A percentile compares a stretch with the other conserved stretches of the same genome.
Evolutionary conservation across 2,113 vertebrate species (phyloP).

Genomic region (Ploceus nigricollis): DNA sequence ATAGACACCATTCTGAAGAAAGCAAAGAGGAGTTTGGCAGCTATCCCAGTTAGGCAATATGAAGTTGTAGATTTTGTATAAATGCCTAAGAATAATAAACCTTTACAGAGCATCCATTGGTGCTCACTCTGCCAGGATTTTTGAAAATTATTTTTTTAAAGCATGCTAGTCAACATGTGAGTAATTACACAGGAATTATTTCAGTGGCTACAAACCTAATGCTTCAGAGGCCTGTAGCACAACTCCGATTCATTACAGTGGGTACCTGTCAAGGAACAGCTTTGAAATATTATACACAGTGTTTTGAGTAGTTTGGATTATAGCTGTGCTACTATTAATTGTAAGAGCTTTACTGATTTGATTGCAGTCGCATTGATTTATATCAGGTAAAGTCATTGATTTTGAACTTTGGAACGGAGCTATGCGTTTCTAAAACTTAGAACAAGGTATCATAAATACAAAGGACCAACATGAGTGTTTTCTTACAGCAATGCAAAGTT

Average conservation of each 20-base stretch:
- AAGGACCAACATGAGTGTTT: background rate
- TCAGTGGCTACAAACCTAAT: background rate
- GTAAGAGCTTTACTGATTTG: background rate
- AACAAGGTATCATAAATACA: background rate
- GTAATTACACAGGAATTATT: background rate
- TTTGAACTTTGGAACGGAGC: background rate
- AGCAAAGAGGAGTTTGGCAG: background rate
- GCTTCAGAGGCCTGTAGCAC: background rate
- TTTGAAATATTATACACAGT: background rate
- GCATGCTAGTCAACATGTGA: background rate
- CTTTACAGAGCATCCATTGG: background rate
- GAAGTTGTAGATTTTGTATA: background rate
- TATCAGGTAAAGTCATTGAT: background rate
- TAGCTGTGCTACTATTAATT: constrained; percentile 13
- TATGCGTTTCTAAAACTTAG: background rate
- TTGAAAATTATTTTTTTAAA: background rate
- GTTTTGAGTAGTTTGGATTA: background rate
- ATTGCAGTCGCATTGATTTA: constrained; percentile 25
- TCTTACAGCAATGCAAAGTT: background rate
- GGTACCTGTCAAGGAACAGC: background rate
- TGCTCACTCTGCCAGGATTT: background rate
- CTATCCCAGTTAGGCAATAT: background rate
- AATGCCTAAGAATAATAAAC: background rate
- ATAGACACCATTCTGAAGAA: background rate
- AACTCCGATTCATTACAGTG: background rate